Conservation (phyloP, 2,113 vertebrate genomes). For the Scolopax mira region DNA sequence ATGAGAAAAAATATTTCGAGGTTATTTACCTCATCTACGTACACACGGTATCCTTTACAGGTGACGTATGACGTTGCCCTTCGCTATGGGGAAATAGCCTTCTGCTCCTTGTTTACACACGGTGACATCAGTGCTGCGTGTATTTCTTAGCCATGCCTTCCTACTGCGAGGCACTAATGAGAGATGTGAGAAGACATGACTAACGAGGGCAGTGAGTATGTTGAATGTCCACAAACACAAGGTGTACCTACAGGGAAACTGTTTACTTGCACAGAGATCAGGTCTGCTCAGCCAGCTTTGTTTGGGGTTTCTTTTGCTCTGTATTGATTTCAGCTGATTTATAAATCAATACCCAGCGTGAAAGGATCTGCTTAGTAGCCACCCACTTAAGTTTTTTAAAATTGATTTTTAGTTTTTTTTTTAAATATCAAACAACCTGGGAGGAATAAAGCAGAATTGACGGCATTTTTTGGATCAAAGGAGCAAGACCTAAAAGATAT, state of each 20-base stretch:
- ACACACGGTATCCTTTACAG: neutral
- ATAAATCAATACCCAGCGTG: too few species aligned
- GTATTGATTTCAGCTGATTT: neutral
- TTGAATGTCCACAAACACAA: neutral
- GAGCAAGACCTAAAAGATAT: neutral
- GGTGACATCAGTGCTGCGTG: neutral
- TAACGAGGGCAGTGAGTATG: neutral
- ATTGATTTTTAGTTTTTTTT: neutral
- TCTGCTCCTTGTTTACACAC: neutral
- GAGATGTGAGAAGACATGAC: slow-evolving; percentile 24
- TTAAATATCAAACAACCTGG: neutral
- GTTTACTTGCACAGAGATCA: neutral
- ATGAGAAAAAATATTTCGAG: neutral
- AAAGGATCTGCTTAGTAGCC: neutral
- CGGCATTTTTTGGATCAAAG: slow-evolving; percentile 11
- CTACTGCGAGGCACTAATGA: neutral
- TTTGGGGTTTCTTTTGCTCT: neutral
- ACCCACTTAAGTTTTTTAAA: neutral
- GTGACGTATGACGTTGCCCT: neutral
- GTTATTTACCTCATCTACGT: neutral
- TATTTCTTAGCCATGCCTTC: neutral
- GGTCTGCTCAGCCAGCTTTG: neutral
- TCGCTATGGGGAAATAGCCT: slow-evolving; percentile 21
- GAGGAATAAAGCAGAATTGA: neutral
- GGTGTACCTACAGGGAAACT: neutral